These are phyloP conservation scores for Pterostichus madidus DNA, from an alignment of 2,888 invertebrate species.

Conservation along the genomic window DNA sequence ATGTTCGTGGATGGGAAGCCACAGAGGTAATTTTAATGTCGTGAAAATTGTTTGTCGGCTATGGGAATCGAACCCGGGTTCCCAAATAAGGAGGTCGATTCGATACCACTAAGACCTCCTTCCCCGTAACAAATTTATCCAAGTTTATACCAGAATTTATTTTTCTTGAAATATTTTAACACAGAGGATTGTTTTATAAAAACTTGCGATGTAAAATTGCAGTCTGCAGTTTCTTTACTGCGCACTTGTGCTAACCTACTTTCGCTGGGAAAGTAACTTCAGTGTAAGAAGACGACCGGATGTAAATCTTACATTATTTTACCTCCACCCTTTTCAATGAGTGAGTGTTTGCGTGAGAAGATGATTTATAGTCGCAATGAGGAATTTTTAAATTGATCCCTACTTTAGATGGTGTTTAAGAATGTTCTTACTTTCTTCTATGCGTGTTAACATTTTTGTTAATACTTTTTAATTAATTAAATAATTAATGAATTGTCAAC, in stretches of 20 bases:
- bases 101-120: no score
- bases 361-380: constrained; percentile 1
- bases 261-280: background rate
- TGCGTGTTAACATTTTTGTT: background rate
- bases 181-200: background rate
- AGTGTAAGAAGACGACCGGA: background rate
- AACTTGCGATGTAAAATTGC: background rate
- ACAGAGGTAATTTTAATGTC: no score
- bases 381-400: constrained; percentile 19
- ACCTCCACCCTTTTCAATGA: background rate
- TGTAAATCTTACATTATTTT: background rate
- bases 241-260: constrained; percentile 13
- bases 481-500: no score
- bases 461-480: no score
- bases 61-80: no score
- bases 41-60: no score
- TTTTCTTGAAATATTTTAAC: background rate
- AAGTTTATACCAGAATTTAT: no score
- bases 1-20: no score
- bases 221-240: background rate
- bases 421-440: background rate
- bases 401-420: background rate
- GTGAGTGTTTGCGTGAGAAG: background rate
- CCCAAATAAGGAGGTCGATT: no score
- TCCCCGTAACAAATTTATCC: no score